Conservation (phyloP, 2,797 vertebrate species). For the Brotula barbata region DNA sequence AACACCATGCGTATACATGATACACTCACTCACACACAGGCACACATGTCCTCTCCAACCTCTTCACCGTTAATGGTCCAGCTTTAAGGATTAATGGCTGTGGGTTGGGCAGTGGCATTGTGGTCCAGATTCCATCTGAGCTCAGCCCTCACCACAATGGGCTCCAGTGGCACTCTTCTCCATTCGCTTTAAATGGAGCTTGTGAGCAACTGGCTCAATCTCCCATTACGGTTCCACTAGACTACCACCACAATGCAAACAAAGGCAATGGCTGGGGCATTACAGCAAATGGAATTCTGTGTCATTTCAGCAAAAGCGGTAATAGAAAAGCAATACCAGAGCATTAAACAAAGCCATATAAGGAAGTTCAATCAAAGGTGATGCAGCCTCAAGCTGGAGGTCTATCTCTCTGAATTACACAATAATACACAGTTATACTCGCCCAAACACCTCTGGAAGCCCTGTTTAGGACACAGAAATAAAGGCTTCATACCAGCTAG, state of each 20-base stretch:
- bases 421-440: conserved; percentile 30
- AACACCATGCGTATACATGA: conserved; percentile 7
- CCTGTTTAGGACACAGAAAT: conserved; percentile 17
- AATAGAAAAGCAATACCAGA: conserved; percentile 59
- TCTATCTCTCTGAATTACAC: conserved; percentile 39
- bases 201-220: conserved; percentile 61
- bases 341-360: conserved; percentile 61
- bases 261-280: conserved; percentile 60
- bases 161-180: conserved; percentile 33
- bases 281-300: conserved; percentile 65
- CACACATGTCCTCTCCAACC: not conserved
- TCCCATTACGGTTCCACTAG: conserved; percentile 54
- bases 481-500: conserved; percentile 3
- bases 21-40: conserved; percentile 13
- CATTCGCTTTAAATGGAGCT: conserved; percentile 56
- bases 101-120: conserved; percentile 31
- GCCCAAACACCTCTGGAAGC: conserved; percentile 30
- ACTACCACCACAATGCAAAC: conserved; percentile 62
- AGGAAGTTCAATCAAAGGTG: conserved; percentile 60
- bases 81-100: conserved; percentile 53
- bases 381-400: conserved; percentile 43
- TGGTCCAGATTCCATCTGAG: conserved; percentile 40
- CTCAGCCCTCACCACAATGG: conserved; percentile 34
- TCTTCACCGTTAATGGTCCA: conserved; percentile 36
- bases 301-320: conserved; percentile 59